These are phyloP conservation scores for Petrocephalus schoutedeni DNA, from an alignment of 2,797 vertebrate genomes.

Conservation along the genomic window DNA sequence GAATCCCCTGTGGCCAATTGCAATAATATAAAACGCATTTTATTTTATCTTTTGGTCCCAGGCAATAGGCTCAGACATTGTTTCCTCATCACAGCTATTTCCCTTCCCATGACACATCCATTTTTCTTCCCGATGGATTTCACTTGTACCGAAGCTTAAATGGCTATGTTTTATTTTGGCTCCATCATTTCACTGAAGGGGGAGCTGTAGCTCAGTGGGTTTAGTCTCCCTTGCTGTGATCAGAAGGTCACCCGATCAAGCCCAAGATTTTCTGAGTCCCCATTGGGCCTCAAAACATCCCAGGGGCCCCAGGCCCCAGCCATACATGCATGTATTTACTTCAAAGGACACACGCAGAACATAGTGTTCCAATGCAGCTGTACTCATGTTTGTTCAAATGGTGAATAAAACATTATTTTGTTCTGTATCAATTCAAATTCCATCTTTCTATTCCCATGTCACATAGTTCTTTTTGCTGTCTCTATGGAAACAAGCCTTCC, in stretches of 20 bases:
- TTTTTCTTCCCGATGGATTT: not conserved
- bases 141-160: not conserved
- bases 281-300: not conserved
- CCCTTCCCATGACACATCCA: not conserved
- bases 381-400: not conserved
- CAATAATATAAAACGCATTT: not conserved
- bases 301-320: not conserved
- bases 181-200: not conserved
- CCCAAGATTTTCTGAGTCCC: not conserved
- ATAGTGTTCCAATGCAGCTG: not conserved
- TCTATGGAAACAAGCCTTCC: not conserved
- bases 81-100: not conserved
- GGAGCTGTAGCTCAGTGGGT: not conserved
- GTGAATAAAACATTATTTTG: not conserved
- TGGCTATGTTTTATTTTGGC: not conserved
- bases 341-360: not conserved
- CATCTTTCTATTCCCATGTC: not conserved
- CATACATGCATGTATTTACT: not conserved
- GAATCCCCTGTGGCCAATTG: not conserved
- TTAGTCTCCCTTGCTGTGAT: not conserved
- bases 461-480: not conserved
- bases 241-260: not conserved
- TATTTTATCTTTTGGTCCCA: not conserved
- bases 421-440: not conserved
- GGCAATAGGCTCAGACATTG: not conserved